A percentile compares a stretch with the other conserved stretches of the same genome.
Conservation (phyloP, 92 coral and sea anemone species). For the Heteractis magnifica region DNA sequence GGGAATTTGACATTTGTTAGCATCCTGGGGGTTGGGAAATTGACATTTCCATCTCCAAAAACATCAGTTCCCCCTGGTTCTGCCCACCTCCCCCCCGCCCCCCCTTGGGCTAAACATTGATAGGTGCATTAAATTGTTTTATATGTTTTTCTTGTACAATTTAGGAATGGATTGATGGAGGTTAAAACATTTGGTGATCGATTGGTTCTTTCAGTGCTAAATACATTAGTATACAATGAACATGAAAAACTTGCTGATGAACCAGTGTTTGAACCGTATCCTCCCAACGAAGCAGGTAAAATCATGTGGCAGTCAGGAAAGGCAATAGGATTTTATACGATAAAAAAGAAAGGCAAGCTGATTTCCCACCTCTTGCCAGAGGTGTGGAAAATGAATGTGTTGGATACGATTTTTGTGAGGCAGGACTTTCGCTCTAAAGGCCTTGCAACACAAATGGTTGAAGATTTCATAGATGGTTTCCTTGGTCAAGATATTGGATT, state of each 20-base stretch:
- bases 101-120: no score
- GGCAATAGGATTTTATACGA: slow-evolving; percentile 53
- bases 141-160: background rate
- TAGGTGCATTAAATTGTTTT: background rate
- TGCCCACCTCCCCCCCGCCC: no score
- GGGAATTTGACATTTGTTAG: no score
- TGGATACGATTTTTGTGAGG: slow-evolving; percentile 58
- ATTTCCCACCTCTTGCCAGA: slow-evolving; percentile 26
- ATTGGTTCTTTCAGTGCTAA: slow-evolving; percentile 40
- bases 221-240: slow-evolving; percentile 38
- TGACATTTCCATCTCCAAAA: no score
- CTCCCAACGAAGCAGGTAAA: slow-evolving; percentile 40
- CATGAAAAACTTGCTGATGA: slow-evolving; percentile 38
- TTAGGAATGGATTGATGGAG: slow-evolving; percentile 41
- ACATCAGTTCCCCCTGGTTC: no score
- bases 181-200: slow-evolving; percentile 53
- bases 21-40: no score
- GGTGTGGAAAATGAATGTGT: slow-evolving; percentile 42
- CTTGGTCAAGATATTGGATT: slow-evolving; percentile 53
- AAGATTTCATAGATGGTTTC: slow-evolving; percentile 35
- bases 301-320: slow-evolving; percentile 50
- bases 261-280: slow-evolving; percentile 32
- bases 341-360: slow-evolving; percentile 50
- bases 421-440: slow-evolving; percentile 32
- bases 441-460: slow-evolving; percentile 40